Conservation (phyloP, 2,113 vertebrate genomes). For the Meles meles region DNA sequence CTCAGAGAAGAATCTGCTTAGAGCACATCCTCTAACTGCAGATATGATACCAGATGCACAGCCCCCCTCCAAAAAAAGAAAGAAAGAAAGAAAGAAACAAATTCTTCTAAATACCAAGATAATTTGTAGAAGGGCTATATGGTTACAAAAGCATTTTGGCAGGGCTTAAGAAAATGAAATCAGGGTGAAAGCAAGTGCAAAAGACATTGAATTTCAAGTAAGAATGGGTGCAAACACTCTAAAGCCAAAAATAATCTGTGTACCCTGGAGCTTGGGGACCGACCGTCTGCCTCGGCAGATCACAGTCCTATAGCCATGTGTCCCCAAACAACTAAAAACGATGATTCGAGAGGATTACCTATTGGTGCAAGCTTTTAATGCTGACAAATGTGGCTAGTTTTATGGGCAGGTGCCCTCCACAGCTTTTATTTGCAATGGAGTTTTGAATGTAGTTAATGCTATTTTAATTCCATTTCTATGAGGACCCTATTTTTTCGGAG, state of each 20-base stretch:
- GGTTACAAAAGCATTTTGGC: conserved; percentile 33
- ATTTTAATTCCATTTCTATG: conserved; percentile 62
- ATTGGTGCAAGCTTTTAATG: not conserved
- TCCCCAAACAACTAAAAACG: conserved; percentile 3
- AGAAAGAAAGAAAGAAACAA: not conserved
- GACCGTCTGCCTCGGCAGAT: not conserved
- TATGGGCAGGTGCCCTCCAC: conserved; percentile 41
- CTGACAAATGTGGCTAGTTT: not conserved
- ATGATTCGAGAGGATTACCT: conserved; percentile 54
- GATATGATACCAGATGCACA: not conserved
- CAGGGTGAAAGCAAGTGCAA: conserved; percentile 26
- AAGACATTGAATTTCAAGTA: conserved; percentile 52
- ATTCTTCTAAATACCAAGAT: conserved; percentile 48
- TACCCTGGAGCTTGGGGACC: conserved; percentile 45
- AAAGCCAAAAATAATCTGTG: conserved; percentile 63
- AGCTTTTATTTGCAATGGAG: conserved; percentile 58
- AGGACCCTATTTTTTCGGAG: conserved; percentile 39
- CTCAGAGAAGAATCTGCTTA: not conserved
- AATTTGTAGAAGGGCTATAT: conserved; percentile 51
- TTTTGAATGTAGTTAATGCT: conserved; percentile 61
- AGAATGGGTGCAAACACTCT: conserved; percentile 36
- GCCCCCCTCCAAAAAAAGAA: too few species aligned
- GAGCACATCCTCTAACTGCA: not conserved
- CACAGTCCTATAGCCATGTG: not conserved
- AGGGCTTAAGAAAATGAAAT: conserved; percentile 65